Evolutionary conservation across 1,140 invertebrate species (phyloP).

Genomic region (Palaemon carinicauda): DNA sequence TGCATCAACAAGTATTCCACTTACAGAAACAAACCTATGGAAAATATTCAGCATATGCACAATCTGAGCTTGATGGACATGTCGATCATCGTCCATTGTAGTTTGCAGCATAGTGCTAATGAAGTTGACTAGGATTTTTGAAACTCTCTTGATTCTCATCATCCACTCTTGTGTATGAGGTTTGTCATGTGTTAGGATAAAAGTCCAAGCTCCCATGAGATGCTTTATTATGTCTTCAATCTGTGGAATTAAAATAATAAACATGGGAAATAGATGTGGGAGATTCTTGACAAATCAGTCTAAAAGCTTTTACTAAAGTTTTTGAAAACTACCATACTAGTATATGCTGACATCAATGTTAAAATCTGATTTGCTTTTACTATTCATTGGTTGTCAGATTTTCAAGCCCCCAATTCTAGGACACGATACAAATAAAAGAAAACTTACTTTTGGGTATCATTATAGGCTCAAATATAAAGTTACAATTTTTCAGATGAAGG

Average conservation of each 20-base stretch:
- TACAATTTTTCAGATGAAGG: no score
- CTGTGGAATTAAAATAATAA: neutral
- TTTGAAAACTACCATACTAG: no score
- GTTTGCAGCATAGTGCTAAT: slow-evolving; percentile 7
- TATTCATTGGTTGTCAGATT: no score
- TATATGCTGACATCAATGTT: no score
- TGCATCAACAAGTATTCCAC: neutral
- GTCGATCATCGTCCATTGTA: slow-evolving; percentile 14
- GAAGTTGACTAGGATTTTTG: neutral
- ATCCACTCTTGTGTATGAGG: slow-evolving; percentile 28
- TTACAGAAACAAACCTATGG: slow-evolving; percentile 25
- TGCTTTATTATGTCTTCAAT: slow-evolving; percentile 19
- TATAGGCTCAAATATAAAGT: no score
- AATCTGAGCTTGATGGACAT: slow-evolving; percentile 14
- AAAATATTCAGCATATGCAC: slow-evolving; percentile 18
- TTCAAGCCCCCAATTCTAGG: no score
- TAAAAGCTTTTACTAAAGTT: no score
- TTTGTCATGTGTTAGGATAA: neutral
- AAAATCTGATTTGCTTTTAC: no score
- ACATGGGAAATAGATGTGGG: neutral
- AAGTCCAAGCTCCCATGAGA: slow-evolving; percentile 29
- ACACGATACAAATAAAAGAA: no score
- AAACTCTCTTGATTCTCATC: neutral
- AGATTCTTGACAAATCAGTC: no score
- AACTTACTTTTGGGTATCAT: no score